These are phyloP conservation scores for Drosophila funebris DNA, from an alignment of 1,140 invertebrate species.

Conservation along the genomic window DNA sequence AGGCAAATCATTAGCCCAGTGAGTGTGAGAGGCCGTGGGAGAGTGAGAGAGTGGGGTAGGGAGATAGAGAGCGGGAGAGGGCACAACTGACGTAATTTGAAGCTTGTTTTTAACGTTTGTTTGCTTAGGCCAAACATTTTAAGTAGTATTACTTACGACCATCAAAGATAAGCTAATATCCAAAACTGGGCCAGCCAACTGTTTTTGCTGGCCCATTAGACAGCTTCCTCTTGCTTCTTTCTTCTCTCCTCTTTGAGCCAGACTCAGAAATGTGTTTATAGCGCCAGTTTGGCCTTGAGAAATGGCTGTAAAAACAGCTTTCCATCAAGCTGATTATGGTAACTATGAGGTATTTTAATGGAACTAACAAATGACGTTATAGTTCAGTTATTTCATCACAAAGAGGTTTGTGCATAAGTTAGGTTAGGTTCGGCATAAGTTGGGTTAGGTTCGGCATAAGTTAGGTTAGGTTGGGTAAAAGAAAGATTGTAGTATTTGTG, in stretches of 20 bases:
- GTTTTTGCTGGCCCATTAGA: conserved; percentile 19
- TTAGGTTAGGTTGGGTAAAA: background rate
- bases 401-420: background rate
- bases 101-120: conserved; percentile 56
- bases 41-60: background rate
- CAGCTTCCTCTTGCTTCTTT: background rate
- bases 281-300: conserved; percentile 41
- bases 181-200: conserved; percentile 17
- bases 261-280: conserved; percentile 60
- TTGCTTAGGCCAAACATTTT: conserved; percentile 53
- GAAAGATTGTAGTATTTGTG: background rate
- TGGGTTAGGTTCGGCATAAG: background rate
- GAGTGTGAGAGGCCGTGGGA: background rate
- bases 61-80: background rate
- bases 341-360: conserved; percentile 10
- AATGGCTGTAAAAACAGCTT: conserved; percentile 29
- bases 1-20: conserved; percentile 75
- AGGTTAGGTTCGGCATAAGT: background rate
- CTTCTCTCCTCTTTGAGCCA: background rate
- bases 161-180: conserved; percentile 27
- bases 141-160: conserved; percentile 33
- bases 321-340: background rate
- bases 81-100: conserved; percentile 66
- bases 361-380: background rate
- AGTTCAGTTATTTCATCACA: background rate